Conservation (phyloP, 2,113 vertebrate species). For the Chlorocebus sabaeus region DNA sequence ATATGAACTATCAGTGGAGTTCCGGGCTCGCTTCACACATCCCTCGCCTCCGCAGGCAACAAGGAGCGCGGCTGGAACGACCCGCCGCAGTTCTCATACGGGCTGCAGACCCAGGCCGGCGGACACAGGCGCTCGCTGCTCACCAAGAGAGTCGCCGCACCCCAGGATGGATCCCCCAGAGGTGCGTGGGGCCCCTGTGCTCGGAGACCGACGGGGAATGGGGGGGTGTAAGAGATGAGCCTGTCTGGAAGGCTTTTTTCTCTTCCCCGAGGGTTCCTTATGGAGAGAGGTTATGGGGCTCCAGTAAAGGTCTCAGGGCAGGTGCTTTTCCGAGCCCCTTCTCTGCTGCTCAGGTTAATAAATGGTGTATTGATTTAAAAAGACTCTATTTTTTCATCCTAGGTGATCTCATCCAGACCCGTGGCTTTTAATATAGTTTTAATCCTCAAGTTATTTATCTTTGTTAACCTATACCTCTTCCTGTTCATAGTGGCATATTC, state of each 20-base stretch:
- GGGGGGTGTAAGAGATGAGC: neutral
- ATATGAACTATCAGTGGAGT: neutral
- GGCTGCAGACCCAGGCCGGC: slow-evolving; percentile 85
- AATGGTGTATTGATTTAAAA: neutral
- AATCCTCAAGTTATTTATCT: neutral
- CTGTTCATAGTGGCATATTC: neutral
- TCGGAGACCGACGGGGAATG: neutral
- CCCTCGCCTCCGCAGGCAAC: slow-evolving; percentile 86
- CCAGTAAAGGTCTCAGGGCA: neutral
- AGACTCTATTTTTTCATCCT: neutral
- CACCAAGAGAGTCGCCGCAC: slow-evolving; percentile 84
- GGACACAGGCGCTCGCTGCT: slow-evolving; percentile 83
- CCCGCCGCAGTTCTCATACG: slow-evolving; percentile 94
- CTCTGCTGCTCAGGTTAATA: neutral
- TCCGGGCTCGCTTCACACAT: neutral
- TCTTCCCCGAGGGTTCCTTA: neutral
- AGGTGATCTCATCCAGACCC: neutral
- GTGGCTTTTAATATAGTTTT: neutral
- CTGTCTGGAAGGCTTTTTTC: neutral
- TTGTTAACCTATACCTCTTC: neutral
- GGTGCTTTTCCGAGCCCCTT: neutral
- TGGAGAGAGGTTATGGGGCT: neutral
- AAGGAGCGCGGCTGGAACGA: slow-evolving; percentile 96
- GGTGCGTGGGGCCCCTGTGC: slow-evolving; percentile 54
- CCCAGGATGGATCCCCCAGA: slow-evolving; percentile 67